These are phyloP conservation scores for Mystacides longicornis DNA, from an alignment of 2,888 invertebrate species.

Conservation along the genomic window DNA sequence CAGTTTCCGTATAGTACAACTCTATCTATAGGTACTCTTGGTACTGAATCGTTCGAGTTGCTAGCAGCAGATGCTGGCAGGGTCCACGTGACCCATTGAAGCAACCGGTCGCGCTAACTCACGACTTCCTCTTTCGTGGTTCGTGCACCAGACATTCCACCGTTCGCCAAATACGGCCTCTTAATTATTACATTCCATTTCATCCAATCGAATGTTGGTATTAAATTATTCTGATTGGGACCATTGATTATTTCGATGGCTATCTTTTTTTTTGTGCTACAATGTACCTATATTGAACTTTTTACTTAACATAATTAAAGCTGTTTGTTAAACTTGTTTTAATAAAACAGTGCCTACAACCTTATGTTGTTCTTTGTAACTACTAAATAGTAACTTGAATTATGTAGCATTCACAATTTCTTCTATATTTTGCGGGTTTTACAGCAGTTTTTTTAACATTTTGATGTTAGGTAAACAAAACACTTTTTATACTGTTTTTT, in stretches of 20 bases:
- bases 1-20: not conserved
- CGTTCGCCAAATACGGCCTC: not conserved
- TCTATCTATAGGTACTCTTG: not conserved
- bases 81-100: not conserved
- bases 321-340: too few relatives aligned
- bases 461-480: too few relatives aligned
- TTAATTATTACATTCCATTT: not conserved
- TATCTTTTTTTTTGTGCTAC: not conserved
- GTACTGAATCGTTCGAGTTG: not conserved
- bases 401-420: too few relatives aligned
- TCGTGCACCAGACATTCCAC: not conserved
- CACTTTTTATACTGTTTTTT: too few relatives aligned
- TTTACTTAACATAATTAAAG: too few relatives aligned
- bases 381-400: too few relatives aligned
- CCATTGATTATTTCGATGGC: not conserved
- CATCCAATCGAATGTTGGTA: not conserved
- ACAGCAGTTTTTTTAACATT: too few relatives aligned
- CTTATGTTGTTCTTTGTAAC: too few relatives aligned
- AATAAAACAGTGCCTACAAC: too few relatives aligned
- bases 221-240: not conserved
- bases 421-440: too few relatives aligned
- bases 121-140: slow-evolving; percentile 1
- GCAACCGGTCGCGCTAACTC: not conserved
- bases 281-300: too few relatives aligned
- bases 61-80: not conserved